A percentile compares a stretch with the other conserved stretches of the same genome.
Conservation (phyloP, 1,140 invertebrate species). For the Drosophila burlai region DNA sequence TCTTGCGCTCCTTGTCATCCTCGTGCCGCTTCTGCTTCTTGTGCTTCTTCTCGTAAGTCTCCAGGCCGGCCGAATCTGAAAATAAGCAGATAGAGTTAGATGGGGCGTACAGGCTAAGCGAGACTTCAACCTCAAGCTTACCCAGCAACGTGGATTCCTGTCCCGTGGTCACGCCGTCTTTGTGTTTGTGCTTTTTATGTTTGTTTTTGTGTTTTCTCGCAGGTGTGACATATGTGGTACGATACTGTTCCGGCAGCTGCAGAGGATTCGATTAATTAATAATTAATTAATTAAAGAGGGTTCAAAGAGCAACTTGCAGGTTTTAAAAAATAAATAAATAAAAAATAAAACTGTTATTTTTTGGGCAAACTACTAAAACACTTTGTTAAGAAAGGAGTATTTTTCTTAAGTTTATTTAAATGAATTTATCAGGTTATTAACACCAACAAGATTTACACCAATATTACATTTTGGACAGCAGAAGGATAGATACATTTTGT, state of each 20-base stretch:
- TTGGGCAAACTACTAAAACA: neutral
- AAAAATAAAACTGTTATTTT: no score
- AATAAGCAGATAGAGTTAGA: neutral
- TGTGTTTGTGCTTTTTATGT: slow-evolving; percentile 98
- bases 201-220: slow-evolving; percentile 97
- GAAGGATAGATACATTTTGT: neutral
- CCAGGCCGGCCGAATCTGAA: slow-evolving; percentile 88
- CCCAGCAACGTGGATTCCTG: slow-evolving; percentile 89
- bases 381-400: neutral
- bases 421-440: neutral
- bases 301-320: neutral
- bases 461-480: neutral
- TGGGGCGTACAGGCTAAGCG: no score
- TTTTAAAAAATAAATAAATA: neutral
- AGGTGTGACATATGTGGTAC: slow-evolving; percentile 95
- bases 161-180: slow-evolving; percentile 90
- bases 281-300: neutral
- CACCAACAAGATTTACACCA: neutral
- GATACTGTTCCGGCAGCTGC: slow-evolving; percentile 97
- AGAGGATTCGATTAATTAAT: slow-evolving; percentile 58
- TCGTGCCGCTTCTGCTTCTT: slow-evolving; percentile 98
- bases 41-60: slow-evolving; percentile 97
- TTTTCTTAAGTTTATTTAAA: neutral
- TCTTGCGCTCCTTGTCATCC: slow-evolving; percentile 97
- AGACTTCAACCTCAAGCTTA: slow-evolving; percentile 31